Evolutionary conservation across 2,888 invertebrate species (phyloP), one percentile per base, ranked within the genome.

Genomic region (Branchipolynoe longqiensis): DNA sequence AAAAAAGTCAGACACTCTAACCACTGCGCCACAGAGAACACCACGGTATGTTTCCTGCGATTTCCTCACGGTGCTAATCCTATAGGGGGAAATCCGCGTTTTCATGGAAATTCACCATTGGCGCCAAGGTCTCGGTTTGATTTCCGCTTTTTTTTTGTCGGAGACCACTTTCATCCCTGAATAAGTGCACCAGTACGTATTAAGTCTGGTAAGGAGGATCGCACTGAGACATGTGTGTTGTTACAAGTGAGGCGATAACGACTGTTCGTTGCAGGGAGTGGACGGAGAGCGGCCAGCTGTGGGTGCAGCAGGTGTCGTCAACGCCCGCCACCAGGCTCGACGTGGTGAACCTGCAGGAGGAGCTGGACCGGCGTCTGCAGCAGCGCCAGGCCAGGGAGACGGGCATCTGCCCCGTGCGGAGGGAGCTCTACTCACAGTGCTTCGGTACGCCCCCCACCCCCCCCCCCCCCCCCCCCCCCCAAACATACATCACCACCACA

Each of bases 281-380:
- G 98, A 97, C 97, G 14, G 84, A 84, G 54, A 59, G 84, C 8
- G 84, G 84, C 28, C 84, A 84, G 94, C 95, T 97, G 92, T 94
- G 94, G 94, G 92, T 94, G 58, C 94, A 95, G 87, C 93, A 97
- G 95, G 98, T 99, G 89, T 99, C 99, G 0, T 98, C 98, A 85
- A 98, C 97, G 1, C 99, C 99, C 1, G 98, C 98, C 0, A 99
- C 99, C 0, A 95, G 99, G 83, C 95, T 98, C 90, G 99, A 99
- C 94, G 98, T 99, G n/a, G 96, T 98, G 89, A 98, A 98, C 94
- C 95, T 99, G 25, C 98, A 99, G 94, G 98, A 99, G 94, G 97
- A 98, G 94, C 94, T 99, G 74, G 99, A 99, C 93, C 97, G 97
- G 91, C 95, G 96, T 88, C 94, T 98, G 83, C 97, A 97, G 91